phyloP scores from a whole-genome alignment of 2,888 invertebrate species.

The Calliopum simillimum region DNA sequence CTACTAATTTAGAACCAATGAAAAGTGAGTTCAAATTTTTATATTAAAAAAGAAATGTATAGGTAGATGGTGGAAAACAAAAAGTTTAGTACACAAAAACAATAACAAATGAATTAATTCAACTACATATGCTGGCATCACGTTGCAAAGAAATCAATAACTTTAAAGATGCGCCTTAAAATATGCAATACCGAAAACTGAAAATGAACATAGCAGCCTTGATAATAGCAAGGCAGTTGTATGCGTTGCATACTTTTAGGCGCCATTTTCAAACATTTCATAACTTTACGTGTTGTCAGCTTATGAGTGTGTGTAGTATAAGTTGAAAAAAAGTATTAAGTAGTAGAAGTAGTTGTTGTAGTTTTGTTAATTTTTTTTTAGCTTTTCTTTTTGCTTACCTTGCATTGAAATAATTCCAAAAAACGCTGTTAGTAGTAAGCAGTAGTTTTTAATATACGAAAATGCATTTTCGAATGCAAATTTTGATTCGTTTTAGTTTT shows the following conservation, averaged over 20 bases:
- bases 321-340: slow-evolving; percentile 45
- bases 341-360: slow-evolving; percentile 47
- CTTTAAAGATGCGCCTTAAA: too few relatives aligned
- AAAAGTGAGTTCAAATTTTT: slow-evolving; percentile 15
- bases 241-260: too few relatives aligned
- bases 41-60: slow-evolving; percentile 9
- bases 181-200: too few relatives aligned
- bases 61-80: slow-evolving; percentile 1
- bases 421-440: slow-evolving; percentile 79
- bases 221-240: too few relatives aligned
- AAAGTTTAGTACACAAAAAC: slow-evolving; percentile 38
- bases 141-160: too few relatives aligned
- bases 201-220: too few relatives aligned
- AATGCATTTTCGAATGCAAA: slow-evolving; percentile 17
- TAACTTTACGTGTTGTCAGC: too few relatives aligned
- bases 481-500: slow-evolving; percentile 33
- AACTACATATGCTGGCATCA: too few relatives aligned
- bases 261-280: too few relatives aligned
- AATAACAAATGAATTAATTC: slow-evolving; percentile 45
- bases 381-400: slow-evolving; percentile 81
- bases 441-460: slow-evolving; percentile 50
- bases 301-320: slow-evolving; percentile 37
- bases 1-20: slow-evolving; percentile 38
- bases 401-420: slow-evolving; percentile 99
- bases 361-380: slow-evolving; percentile 36